Evolutionary conservation across 2,797 vertebrate species (phyloP), one percentile per base, ranked within the genome.

Genomic region (Parambassis ranga): DNA sequence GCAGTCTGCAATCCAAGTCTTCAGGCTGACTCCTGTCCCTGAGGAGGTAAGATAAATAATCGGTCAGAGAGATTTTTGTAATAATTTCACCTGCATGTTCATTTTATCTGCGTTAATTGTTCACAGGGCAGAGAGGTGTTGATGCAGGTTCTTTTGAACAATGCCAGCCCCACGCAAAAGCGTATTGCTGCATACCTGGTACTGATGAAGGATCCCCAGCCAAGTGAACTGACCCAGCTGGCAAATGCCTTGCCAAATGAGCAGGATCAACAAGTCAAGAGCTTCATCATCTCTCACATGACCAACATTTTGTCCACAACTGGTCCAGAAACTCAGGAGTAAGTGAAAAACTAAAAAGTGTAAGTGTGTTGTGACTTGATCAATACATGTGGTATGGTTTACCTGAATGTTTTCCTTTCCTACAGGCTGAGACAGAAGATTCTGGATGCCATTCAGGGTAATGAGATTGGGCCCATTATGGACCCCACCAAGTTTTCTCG

Each of bases 161-260:
- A 24, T 0, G 37, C 83, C 16, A 84, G 88, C 37, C 90, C 93
- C 2, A 77, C 91, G 50, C 95, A 96, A 16, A 97, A 96, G 77
- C 93, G 96, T n/a, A 68, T 98, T 53, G 94, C 95, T 33, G 94
- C 96, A 26, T 99, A 98, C 63, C 93, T 99, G 77, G 89, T 95
- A 10, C 71, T 98, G 27, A 99, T 99, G 95, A 96, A 92, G 79
- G 72, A 85, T 51, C 94, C 96, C 26, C 87, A 93, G 50, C 48
- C 73, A 27, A 83, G 67, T 48, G 92, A 96, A 63, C 80, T 99
- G 0, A 13, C 62, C 51, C 90, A 87, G 71, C 65, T 98, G 56
- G 30, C 61, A 50, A 74, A 77, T n/a, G 79, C 89, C 28, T 85
- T 98, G 61, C 65, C 80, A 14, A 83, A n/a, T 22, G 93, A 95